A percentile compares a stretch with the other conserved stretches of the same genome.
phyloP scores from a whole-genome alignment of 1,140 invertebrate species.

The Drosophila sproati region DNA sequence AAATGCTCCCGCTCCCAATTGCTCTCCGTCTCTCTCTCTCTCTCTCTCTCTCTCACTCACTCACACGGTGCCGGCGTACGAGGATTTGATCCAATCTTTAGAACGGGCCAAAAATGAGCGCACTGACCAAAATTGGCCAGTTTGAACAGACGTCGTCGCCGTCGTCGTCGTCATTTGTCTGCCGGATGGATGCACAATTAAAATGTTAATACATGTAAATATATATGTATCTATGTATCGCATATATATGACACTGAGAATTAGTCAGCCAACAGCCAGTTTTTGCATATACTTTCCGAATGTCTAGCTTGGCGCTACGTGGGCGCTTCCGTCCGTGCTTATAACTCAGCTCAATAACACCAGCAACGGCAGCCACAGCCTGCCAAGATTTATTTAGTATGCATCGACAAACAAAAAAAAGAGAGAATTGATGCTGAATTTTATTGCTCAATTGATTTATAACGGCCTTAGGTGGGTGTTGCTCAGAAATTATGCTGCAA shows the following conservation, averaged over 20 bases:
- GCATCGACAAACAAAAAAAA: neutral
- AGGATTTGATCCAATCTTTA: neutral
- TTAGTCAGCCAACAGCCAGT: conserved; percentile 71
- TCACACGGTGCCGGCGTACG: neutral
- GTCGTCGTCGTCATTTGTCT: conserved; percentile 19
- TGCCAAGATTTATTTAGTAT: conserved; percentile 50
- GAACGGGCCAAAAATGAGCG: conserved; percentile 33
- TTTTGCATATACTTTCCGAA: conserved; percentile 48
- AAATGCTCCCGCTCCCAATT: neutral
- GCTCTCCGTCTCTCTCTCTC: neutral
- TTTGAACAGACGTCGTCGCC: conserved; percentile 16
- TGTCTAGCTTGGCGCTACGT: conserved; percentile 62
- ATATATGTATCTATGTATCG: neutral
- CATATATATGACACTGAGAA: conserved; percentile 30
- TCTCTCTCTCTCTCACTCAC: conserved; percentile 5
- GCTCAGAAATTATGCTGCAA: conserved; percentile 27
- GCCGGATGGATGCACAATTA: conserved; percentile 75
- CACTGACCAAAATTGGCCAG: conserved; percentile 57
- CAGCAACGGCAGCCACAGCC: neutral
- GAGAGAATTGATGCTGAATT: conserved; percentile 35
- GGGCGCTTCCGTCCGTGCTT: conserved; percentile 55
- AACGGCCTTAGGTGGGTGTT: conserved; percentile 66
- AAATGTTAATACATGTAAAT: conserved; percentile 40
- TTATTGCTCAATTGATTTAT: conserved; percentile 75
- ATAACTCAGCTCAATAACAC: conserved; percentile 46